phyloP scores from a whole-genome alignment of 1,140 invertebrate species.

The Drosophila littoralis region DNA sequence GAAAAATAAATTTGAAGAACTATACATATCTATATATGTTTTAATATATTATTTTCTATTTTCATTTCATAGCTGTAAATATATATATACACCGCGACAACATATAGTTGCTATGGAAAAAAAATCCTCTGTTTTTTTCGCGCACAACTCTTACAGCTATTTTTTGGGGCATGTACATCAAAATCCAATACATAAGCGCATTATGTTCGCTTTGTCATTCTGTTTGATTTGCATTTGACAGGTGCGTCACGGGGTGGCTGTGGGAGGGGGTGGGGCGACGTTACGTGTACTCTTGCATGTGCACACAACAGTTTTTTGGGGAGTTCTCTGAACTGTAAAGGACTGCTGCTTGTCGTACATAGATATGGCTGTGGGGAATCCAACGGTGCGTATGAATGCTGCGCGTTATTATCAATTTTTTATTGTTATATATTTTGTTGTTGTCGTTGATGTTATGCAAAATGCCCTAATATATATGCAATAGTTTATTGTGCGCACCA shows the following conservation, averaged over 20 bases:
- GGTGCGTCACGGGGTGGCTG: not conserved
- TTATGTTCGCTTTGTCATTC: slow-evolving; percentile 31
- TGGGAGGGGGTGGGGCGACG: not conserved
- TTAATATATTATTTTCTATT: not conserved
- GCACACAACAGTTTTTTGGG: not conserved
- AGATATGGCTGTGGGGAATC: slow-evolving; percentile 12
- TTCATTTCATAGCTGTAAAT: slow-evolving; percentile 16
- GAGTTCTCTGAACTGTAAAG: slow-evolving; percentile 29
- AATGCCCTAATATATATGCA: slow-evolving; percentile 35
- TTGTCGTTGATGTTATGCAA: slow-evolving; percentile 29
- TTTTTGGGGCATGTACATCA: slow-evolving; percentile 18
- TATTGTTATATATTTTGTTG: slow-evolving; percentile 9
- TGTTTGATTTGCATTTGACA: slow-evolving; percentile 46
- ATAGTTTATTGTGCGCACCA: slow-evolving; percentile 39
- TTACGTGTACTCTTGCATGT: slow-evolving; percentile 16
- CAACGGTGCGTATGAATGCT: slow-evolving; percentile 64
- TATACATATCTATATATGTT: slow-evolving; percentile 15
- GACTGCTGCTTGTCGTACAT: slow-evolving; percentile 11
- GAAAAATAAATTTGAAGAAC: not conserved
- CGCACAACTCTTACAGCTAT: not conserved
- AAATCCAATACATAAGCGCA: slow-evolving; percentile 14
- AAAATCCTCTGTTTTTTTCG: slow-evolving; percentile 51
- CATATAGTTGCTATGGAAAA: slow-evolving; percentile 41
- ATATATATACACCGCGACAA: slow-evolving; percentile 21
- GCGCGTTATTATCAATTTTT: slow-evolving; percentile 33